Evolutionary conservation across 2,113 vertebrate species (phyloP), one percentile per base, ranked within the genome.

Genomic region (Nothobranchius furzeri): DNA sequence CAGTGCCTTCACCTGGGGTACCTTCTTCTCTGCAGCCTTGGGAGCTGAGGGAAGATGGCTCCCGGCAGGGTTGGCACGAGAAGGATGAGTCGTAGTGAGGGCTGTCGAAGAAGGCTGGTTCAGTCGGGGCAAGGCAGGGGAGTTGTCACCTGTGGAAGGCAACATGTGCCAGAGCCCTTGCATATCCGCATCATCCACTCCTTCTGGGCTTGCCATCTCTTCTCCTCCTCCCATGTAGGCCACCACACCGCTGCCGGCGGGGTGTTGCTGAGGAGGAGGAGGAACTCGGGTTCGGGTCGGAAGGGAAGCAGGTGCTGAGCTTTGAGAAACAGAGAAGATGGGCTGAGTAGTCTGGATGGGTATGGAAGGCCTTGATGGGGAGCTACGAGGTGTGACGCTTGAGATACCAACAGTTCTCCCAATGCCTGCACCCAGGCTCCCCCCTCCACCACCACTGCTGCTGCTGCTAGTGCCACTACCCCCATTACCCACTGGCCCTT

Each of bases 181-280:
- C 84, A 98, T 94, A 69, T 90, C 95, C 9, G 96, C 95, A 76
- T 98, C 95, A 8, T 97, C 96, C 70, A 95, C 95, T 79, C 93
- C 95, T 7, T 99, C 98, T 0, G 98, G 96, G 86, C 95, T 99
- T 52, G 98, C 98, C 98, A 99, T 99, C 91, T 99, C 98, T 82
- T 99, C 98, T 50, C 98, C 98, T 47, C 97, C 98, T 52, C 98
- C 98, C 91, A 98, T 97, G 90, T 98, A 98, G 64, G 96, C 94
- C 78, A 97, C 93, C 89, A 96, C 91, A 11, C 93, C 91, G 14
- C 92, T 93, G 50, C 93, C 89, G 42, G 95, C 83, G 37, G 91
- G 92, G 87, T 96, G 96, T 87, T 91, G 92, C 59, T 80, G 85
- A 1, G 85, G 85, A 3, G 81, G 77, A 14, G 79, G 74, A 7